Base-by-base conservation (phyloP, 2,113 vertebrate genomes). In the Thalassoma bifasciatum region DNA sequence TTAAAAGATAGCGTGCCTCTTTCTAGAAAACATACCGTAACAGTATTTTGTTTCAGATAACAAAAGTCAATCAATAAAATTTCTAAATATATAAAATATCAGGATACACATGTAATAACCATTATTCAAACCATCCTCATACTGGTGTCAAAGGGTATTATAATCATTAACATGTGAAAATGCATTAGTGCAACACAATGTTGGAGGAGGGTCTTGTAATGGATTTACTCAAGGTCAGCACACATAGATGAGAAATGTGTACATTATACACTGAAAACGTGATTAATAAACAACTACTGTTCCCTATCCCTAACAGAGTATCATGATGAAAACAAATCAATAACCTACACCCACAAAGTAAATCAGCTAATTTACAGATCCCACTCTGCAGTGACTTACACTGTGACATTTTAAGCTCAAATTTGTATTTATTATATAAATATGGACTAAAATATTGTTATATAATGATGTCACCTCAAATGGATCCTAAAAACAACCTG, bases 221-320 rank as follows among this genome's bases (percentile, higher is more conserved):
- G 42, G 62, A 54, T 79, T 50, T 64, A 36, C 16, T 62, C 23
- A 26, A 83, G 67, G 47, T 74, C 71, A 64, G 51, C 11, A 59
- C 37, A 60, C 61, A 19, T n/a, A 52, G 21, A 65, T 51, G 46
- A 42, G 10, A 46, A 37, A 40, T 56, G 23, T 40, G 36, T 17
- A 24, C n/a, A 30, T 63, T 52, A 34, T 59, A 6, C 19, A 67
- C 24, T 12, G 0, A 17, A 50, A 63, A 40, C 13, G 10, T 53
- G 21, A 40, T 34, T 72, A 26, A 16, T 56, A 34, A 70, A 66
- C 7, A 3, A 36, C n/a, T 26, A 19, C 16, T n/a, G 52, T 36
- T 59, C 14, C 4, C 52, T 56, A 11, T 38, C 51, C 47, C 23
- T 34, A 16, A 57, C 24, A 37, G 37, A 26, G 17, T 21, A 4